Conservation (phyloP, 2,113 vertebrate genomes). For the Syrmaticus mikado region DNA sequence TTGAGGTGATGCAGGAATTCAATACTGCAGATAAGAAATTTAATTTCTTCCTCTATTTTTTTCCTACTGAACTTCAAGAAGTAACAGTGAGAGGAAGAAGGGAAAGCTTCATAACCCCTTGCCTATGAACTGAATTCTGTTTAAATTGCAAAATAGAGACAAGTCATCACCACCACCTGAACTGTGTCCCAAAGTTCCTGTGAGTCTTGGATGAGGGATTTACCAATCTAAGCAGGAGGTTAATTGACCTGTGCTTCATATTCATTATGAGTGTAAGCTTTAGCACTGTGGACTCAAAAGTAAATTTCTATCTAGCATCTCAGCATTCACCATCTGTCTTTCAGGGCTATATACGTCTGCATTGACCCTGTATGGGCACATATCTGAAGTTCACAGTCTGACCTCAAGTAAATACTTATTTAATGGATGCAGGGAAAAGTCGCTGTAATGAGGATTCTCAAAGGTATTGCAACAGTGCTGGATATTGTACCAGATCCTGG, state of each 20-base stretch:
- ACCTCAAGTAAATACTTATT: neutral
- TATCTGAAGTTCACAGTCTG: neutral
- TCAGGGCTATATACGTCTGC: neutral
- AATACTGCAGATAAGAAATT: neutral
- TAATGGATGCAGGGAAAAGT: neutral
- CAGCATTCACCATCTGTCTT: neutral
- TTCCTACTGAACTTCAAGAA: neutral
- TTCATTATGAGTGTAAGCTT: neutral
- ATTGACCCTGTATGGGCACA: neutral
- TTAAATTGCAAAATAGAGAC: neutral
- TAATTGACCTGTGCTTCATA: neutral
- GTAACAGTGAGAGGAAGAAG: neutral
- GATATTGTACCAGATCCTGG: neutral
- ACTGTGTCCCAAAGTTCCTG: neutral
- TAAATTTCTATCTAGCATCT: neutral
- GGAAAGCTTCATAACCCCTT: neutral
- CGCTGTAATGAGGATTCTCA: neutral
- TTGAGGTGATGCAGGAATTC: neutral
- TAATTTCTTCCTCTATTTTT: neutral
- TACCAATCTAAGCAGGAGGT: neutral
- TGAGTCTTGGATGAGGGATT: neutral
- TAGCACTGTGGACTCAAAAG: rapidly evolving
- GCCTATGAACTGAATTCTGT: neutral
- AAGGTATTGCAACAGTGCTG: neutral
- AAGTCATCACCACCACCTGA: neutral